Evolutionary conservation across 2,113 vertebrate genomes (phyloP), one percentile per base, ranked within the genome.

Genomic region (Takifugu flavidus): DNA sequence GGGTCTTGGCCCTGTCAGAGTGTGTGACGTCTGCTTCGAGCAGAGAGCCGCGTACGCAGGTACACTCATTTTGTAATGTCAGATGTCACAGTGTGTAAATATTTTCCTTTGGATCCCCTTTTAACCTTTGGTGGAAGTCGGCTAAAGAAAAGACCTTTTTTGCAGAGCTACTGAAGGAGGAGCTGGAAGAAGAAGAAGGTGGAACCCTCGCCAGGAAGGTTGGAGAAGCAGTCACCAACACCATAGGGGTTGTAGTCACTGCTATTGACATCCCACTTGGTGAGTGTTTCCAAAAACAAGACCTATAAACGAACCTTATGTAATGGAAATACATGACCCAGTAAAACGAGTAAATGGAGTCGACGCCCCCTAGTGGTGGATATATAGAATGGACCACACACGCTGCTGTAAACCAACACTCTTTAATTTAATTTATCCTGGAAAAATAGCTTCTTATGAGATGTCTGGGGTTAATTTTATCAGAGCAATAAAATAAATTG

Each of bases 191-290:
- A 10, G 97, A 99, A 3, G 95, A 98, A 89, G 92, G 95, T 0
- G 93, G 95, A n/a, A 98, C 91, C 0, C 91, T 99, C 56, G 96
- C 96, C 72, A 93, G 98, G 82, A 99, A 97, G 83, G 96, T 99
- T 69, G 98, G 98, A 25, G 97, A 99, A 76, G 97, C 94, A 4
- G 97, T 99, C 70, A 95, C 95, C 87, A 99, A 94, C 85, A 99
- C 98, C 0, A 78, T 99, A 42, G 97, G 96, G 74, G 96, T 95
- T 0, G 95, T 99, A 71, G 97, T 93, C 71, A 99, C 96, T 62
- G 96, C 96, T 59, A 98, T 99, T 70, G 96, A 99, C 91, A 96
- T 98, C 92, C 97, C 96, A 61, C 90, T 99, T 78, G 97, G 97
- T 98, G 81, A 90, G 90, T 86, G 46, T 62, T 74, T 15, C 27